Conservation (phyloP, 2,113 vertebrate genomes). For the Piaya cayana region DNA sequence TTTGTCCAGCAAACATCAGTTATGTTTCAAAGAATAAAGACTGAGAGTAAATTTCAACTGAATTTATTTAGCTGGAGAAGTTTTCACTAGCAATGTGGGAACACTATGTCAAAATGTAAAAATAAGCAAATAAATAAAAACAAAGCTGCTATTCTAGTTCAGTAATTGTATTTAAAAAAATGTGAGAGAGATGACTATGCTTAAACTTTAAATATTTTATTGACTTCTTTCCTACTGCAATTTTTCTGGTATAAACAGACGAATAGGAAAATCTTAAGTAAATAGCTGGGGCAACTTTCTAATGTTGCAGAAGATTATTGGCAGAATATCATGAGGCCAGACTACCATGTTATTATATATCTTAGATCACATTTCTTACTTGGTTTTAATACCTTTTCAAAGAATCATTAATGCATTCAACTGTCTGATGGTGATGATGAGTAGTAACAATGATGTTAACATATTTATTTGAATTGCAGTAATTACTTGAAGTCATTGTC, state of each 20-base stretch:
- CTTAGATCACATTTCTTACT: neutral
- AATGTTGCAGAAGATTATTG: neutral
- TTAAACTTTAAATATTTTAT: conserved; percentile 32
- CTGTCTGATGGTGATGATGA: neutral
- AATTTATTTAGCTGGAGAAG: conserved; percentile 19
- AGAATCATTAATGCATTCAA: neutral
- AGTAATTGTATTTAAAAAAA: neutral
- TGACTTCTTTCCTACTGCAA: neutral
- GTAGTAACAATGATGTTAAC: neutral
- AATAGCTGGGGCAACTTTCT: neutral
- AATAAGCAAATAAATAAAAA: conserved; percentile 45
- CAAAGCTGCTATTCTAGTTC: conserved; percentile 3
- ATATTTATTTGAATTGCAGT: neutral
- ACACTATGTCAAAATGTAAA: neutral
- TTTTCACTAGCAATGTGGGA: conserved; percentile 29
- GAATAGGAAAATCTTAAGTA: neutral
- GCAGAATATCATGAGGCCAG: neutral
- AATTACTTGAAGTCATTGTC: conserved; percentile 12
- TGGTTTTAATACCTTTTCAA: conserved; percentile 5
- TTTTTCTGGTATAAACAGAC: neutral
- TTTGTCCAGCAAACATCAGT: neutral
- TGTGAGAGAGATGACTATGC: neutral
- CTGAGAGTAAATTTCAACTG: conserved; percentile 6
- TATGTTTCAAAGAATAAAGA: neutral
- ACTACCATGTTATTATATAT: neutral